Conservation (phyloP, 1,140 invertebrate genomes). For the Anthonomus grandis region DNA sequence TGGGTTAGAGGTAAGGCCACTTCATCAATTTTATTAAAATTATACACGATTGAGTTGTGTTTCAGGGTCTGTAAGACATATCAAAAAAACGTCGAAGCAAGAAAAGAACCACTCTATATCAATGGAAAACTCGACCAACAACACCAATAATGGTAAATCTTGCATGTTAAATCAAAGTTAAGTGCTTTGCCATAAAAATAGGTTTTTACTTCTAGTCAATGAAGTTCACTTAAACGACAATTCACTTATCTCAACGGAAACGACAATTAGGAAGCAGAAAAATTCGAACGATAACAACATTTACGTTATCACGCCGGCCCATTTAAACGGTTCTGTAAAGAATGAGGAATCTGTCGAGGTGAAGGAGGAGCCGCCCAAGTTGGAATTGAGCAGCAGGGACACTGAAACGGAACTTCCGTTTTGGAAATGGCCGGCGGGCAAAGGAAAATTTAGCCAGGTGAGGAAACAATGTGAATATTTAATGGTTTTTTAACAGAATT, state of each 20-base stretch:
- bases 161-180: too few species aligned
- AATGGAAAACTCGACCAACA: slow-evolving; percentile 1
- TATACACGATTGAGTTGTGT: slow-evolving; percentile 1
- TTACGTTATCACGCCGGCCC: slow-evolving; percentile 24
- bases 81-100: not conserved
- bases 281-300: slow-evolving; percentile 16
- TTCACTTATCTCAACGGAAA: too few species aligned
- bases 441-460: slow-evolving; percentile 55
- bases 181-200: too few species aligned
- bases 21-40: not conserved
- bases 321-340: slow-evolving; percentile 44
- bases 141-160: slow-evolving; percentile 7
- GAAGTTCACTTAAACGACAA: too few species aligned
- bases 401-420: slow-evolving; percentile 47
- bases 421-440: slow-evolving; percentile 55
- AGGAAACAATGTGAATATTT: not conserved
- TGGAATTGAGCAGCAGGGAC: slow-evolving; percentile 32
- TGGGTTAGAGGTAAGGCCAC: slow-evolving; percentile 66
- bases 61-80: slow-evolving; percentile 12
- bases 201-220: too few species aligned
- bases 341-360: slow-evolving; percentile 39
- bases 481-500: not conserved
- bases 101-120: slow-evolving; percentile 11
- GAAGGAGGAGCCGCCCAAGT: slow-evolving; percentile 37
- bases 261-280: too few species aligned